These are phyloP conservation scores for Allobates femoralis DNA, from an alignment of 2,797 vertebrate species.

Conservation along the genomic window DNA sequence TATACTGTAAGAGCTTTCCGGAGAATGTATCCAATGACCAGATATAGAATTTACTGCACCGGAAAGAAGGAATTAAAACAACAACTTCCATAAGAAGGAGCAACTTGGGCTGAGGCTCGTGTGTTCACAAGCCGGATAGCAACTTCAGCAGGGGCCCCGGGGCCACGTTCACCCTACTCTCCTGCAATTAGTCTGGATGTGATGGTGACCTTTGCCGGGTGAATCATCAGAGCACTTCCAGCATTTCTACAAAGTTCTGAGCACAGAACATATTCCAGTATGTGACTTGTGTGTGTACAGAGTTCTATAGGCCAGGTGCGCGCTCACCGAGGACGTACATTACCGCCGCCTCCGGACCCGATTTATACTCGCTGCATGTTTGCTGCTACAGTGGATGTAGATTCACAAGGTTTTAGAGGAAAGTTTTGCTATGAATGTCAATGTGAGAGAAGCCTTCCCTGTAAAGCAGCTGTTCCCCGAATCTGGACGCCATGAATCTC, in stretches of 20 bases:
- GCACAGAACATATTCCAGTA: not conserved
- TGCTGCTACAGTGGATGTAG: not conserved
- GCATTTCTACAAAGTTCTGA: not conserved
- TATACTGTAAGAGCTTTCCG: too few species aligned
- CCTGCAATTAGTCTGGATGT: not conserved
- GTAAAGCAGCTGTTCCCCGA: slow-evolving; percentile 43
- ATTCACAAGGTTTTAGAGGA: slow-evolving; percentile 22
- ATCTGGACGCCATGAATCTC: slow-evolving; percentile 26
- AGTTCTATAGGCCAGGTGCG: not conserved
- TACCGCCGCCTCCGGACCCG: not conserved
- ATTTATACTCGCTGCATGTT: not conserved
- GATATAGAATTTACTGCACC: too few species aligned
- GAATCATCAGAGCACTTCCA: not conserved
- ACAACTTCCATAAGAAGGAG: too few species aligned
- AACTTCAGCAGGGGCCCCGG: too few species aligned
- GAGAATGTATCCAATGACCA: too few species aligned
- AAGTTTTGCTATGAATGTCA: slow-evolving; percentile 44
- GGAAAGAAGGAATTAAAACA: too few species aligned
- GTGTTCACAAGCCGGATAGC: too few species aligned
- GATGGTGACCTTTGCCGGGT: not conserved
- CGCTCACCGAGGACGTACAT: not conserved
- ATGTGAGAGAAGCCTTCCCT: slow-evolving; percentile 32
- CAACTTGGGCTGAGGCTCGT: too few species aligned
- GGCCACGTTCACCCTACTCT: too few species aligned
- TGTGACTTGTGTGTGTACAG: not conserved